Base-by-base conservation (phyloP, 2,113 vertebrate genomes). In the Canis aureus region DNA sequence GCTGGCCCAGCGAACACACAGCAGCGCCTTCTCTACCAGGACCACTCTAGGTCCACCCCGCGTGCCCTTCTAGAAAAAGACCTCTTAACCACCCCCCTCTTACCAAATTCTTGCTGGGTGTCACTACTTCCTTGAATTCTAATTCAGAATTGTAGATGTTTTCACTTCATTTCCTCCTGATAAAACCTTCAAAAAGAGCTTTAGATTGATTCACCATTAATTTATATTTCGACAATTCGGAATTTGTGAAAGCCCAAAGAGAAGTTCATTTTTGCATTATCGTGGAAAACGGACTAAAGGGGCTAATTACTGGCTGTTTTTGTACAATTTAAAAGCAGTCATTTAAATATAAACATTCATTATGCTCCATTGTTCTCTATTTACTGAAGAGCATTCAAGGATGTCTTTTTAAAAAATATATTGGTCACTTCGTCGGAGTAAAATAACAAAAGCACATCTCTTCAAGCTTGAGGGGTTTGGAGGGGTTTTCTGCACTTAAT, bases 291-390 rank as follows among this genome's bases (percentile, higher is more conserved):
- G 64, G 57, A 67, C 49, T 5, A 86, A 78, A 73, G 16, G 51
- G 51, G 66, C 59, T 88, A 92, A 96, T 89, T 82, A 86, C 69
- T 69, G 53, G 43, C 57, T 91, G 90, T 76, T 96, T 97, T 57
- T 78, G 38, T 82, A 73, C 35, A 67, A 88, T 66, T 91, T 90
- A 73, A 94, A 97, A 81, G 87, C 43, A 95, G 64, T 87, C 84
- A 87, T 76, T 94, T 92, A 92, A 97, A 92, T 74, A 97, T 22
- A 93, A 91, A 95, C 29, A 92, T 59, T 60, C 88, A 64, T 96
- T 91, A 88, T 43, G 82, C 15, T 32, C 38, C 92, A 80, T 60
- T 97, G 92, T 97, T 83, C 92, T 62, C 64, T 96, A 73, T 51
- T 95, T 95, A 97, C 64, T 81, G 49, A 96, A 89, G 73, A 95